Evolutionary conservation across 2,797 vertebrate genomes (phyloP).

Genomic region (Siniperca obscura): DNA sequence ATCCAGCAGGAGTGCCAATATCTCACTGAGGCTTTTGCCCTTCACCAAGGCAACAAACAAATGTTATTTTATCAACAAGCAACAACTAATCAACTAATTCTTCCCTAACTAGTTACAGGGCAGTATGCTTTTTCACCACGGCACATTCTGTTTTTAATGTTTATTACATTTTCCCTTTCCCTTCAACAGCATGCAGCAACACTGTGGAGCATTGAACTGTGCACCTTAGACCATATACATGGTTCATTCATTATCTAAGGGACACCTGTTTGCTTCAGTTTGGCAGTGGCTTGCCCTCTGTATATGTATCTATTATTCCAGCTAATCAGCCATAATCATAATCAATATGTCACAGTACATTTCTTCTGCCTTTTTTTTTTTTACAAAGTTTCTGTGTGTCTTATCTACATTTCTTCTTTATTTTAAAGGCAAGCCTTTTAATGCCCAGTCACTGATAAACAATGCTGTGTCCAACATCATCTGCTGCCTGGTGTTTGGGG

Average conservation of each 20-base stretch:
- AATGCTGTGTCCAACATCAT: conserved; percentile 80
- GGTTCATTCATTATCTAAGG: neutral
- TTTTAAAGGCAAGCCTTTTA: conserved; percentile 66
- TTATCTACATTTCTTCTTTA: neutral
- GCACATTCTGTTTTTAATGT: neutral
- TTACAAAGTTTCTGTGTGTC: neutral
- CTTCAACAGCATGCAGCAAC: neutral
- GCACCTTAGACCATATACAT: neutral
- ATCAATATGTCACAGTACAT: neutral
- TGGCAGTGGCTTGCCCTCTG: neutral
- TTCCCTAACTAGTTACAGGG: neutral
- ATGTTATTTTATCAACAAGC: neutral
- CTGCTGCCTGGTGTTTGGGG: conserved; percentile 78
- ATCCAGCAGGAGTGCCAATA: conserved; percentile 76
- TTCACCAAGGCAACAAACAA: conserved; percentile 62
- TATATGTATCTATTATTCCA: neutral
- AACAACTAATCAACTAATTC: neutral
- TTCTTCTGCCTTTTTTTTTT: neutral
- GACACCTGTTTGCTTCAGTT: neutral
- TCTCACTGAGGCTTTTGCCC: conserved; percentile 66
- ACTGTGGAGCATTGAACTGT: neutral
- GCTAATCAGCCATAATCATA: neutral
- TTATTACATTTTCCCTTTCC: neutral
- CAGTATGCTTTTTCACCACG: neutral
- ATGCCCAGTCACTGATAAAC: conserved; percentile 51